Conservation (phyloP, 2,113 vertebrate genomes). For the Forbesichthys papilliferus region DNA sequence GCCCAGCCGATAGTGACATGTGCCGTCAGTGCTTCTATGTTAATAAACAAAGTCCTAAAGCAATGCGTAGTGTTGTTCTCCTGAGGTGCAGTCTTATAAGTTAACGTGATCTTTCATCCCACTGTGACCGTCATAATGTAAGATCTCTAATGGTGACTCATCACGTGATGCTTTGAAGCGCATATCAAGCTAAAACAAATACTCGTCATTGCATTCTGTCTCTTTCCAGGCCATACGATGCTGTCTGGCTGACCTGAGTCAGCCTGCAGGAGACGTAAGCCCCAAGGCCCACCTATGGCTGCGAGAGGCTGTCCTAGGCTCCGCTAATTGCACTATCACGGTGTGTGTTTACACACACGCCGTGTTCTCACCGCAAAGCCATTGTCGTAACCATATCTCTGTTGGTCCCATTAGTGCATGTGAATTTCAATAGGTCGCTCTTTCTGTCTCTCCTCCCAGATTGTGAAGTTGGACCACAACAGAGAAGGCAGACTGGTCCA, state of each 20-base stretch:
- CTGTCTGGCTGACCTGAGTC: constrained; percentile 82
- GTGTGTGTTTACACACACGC: constrained; percentile 60
- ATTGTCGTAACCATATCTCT: too few species aligned
- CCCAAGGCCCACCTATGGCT: constrained; percentile 84
- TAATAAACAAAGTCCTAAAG: too few species aligned
- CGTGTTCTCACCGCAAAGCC: too few species aligned
- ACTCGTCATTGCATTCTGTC: neutral
- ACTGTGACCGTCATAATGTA: too few species aligned
- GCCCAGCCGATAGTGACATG: too few species aligned
- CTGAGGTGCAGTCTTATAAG: too few species aligned
- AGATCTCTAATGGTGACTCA: too few species aligned
- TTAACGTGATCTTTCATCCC: too few species aligned
- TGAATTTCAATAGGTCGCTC: too few species aligned
- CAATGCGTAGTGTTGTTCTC: too few species aligned
- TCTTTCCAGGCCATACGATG: constrained; percentile 83
- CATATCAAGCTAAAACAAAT: neutral
- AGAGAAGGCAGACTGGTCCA: constrained; percentile 73
- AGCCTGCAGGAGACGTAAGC: constrained; percentile 83
- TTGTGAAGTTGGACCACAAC: constrained; percentile 78
- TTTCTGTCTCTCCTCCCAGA: constrained; percentile 64
- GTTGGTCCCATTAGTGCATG: too few species aligned
- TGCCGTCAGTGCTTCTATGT: too few species aligned
- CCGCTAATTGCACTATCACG: constrained; percentile 86
- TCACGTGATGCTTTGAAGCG: neutral
- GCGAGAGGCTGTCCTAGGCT: constrained; percentile 79